phyloP scores from a whole-genome alignment of 1,140 invertebrate genomes.

The Drosophila yakuba region DNA sequence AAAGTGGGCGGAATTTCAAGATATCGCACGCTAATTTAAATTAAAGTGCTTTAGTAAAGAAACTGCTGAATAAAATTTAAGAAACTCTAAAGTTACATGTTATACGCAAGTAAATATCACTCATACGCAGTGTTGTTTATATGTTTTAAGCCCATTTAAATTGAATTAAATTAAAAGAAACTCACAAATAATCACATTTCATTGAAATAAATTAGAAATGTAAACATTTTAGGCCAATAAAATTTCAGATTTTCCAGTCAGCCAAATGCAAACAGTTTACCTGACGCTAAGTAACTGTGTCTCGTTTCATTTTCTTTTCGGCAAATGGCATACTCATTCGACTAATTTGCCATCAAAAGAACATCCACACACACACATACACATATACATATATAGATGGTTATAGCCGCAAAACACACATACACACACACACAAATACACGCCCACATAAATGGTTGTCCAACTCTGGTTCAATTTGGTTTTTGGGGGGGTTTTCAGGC shows the following conservation, averaged over 20 bases:
- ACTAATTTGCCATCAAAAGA: conserved; percentile 41
- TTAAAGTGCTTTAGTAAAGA: not conserved
- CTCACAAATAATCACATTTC: too few species aligned
- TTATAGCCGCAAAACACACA: not conserved
- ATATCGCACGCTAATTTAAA: conserved; percentile 2
- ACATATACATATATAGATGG: not conserved
- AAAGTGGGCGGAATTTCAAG: not conserved
- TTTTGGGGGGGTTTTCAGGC: conserved; percentile 37
- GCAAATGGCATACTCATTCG: conserved; percentile 34
- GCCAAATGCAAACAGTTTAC: conserved; percentile 8
- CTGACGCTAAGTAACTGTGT: conserved; percentile 11
- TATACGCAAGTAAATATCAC: not conserved
- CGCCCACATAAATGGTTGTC: conserved; percentile 40
- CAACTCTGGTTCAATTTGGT: conserved; percentile 60
- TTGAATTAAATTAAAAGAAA: too few species aligned
- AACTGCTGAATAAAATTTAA: not conserved
- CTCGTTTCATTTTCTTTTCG: conserved; percentile 27
- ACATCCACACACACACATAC: conserved; percentile 12
- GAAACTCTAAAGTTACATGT: not conserved
- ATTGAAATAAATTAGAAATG: not conserved
- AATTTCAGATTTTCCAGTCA: conserved; percentile 7
- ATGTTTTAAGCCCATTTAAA: too few species aligned
- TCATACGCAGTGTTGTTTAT: not conserved
- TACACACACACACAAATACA: not conserved
- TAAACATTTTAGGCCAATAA: conserved; percentile 15